Base-by-base conservation (phyloP, 2,888 invertebrate species). In the Plagodis dolabraria region DNA sequence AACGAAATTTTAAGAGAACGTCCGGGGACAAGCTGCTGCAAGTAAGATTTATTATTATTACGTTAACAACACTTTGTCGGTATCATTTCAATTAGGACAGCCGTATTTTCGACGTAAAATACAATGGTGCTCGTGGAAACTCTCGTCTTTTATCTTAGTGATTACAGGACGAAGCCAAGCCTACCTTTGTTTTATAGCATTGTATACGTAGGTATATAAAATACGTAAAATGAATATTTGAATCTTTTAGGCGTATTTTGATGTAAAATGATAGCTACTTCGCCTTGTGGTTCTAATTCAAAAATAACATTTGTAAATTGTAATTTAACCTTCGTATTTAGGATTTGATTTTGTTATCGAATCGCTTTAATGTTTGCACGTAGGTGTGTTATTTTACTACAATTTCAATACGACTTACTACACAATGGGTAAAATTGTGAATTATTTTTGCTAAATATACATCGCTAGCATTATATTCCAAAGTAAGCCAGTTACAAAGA, bases 1-100 rank as follows among this genome's bases (percentile, higher is more conserved):
- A 86, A 86, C 80, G 77, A 86, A 87, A 86, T 85, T 84, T 86
- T 79, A 69, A 82, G 79, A 78, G 78, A 78, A 77, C 75, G 75
- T 77, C 77, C 71, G 65, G 76, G 74, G 77, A 81, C 78, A 79
- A 73, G 73, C 75, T 75, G 74, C 71, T 78, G 76, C 75, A 70
- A 74, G 77, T 73, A 72, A 80, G 79, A 82, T 82, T 83, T 79
- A 79, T 79, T 79, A 76, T 74, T 77, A 78, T 76, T 75, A 75
- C 72, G 65, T 75, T 74, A 70, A 68, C 63, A 53, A 67, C 67
- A 68, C 64, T 71, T 65, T 68, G 66, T 65, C 60, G 61, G 60
- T 60, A 61, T 70, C 63, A 61, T 63, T 68, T 68, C 67, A 64
- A 62, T 70, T 66, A 66, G 52, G 53, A 60, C 56, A 52, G 64